Conservation (phyloP, 2,888 invertebrate species). For the Tenthredo notha region DNA sequence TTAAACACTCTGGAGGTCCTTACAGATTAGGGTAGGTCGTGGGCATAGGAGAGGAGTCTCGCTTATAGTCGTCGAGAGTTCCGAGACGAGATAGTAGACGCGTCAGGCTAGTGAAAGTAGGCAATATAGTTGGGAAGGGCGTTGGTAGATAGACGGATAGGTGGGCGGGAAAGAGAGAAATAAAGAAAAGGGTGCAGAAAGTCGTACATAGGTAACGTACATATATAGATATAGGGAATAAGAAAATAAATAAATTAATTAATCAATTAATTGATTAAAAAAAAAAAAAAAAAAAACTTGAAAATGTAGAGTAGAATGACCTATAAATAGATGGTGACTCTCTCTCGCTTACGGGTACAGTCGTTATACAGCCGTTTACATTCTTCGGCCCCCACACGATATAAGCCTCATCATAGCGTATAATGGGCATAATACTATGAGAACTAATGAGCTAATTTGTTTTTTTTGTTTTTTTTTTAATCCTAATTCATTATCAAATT, state of each 20-base stretch:
- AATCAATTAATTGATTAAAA: background rate
- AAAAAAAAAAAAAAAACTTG: background rate
- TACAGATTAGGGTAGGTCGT: conserved; percentile 24
- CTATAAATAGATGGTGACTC: conserved; percentile 7
- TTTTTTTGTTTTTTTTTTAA: too few species aligned
- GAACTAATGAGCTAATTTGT: too few species aligned
- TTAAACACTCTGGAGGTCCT: background rate
- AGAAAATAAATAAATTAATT: background rate
- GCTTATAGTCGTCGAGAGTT: background rate
- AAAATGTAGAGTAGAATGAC: background rate
- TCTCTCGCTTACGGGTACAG: background rate
- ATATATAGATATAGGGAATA: background rate
- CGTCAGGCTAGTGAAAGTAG: background rate
- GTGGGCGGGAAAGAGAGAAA: background rate
- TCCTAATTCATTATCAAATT: too few species aligned
- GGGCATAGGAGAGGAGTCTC: background rate
- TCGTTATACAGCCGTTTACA: background rate
- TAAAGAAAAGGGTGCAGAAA: background rate
- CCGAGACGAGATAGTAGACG: background rate
- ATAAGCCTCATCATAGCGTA: background rate
- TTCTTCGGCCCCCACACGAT: background rate
- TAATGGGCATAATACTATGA: background rate
- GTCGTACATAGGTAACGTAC: background rate
- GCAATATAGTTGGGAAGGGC: background rate
- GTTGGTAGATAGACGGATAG: background rate